Base-by-base conservation (phyloP, 2,888 invertebrate genomes). In the Dromius quadrimaculatus region DNA sequence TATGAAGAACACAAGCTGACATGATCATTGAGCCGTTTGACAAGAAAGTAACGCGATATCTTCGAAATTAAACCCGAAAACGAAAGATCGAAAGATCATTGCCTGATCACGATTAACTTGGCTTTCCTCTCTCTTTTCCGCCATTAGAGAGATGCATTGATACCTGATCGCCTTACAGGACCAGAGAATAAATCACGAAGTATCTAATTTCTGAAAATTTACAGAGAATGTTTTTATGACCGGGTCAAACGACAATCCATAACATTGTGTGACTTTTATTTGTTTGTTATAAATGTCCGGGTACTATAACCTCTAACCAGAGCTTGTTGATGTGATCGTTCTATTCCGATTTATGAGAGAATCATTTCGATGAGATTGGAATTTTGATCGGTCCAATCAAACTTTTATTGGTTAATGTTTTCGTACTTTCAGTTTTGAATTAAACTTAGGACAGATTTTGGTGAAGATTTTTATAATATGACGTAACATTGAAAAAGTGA, bases 131-230 rank as follows among this genome's bases (percentile, higher is more conserved):
- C 43, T 19, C 15, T 15, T 43, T 43, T 17, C 17, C 17, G 43
- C 4, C 15, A 17, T 47, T 20, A 47, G 47, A 20, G 47, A 47
- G 22, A 47, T 15, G 36, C 36, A 59, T 8, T 15, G 43, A 43
- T 43, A 13, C 15, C 36, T 41, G 19, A 57, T 57, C 32, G n/a
- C 15, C 17, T 57, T 57, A 57, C 57, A 57, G 43, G 43, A 43
- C 19, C 45, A 63, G n/a, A 11, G 38, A 32, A 68, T 68, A 68
- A 68, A 68, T 68, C 68, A 68, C 59, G 9, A 38, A 59, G 68
- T 68, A 68, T 68, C 68, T 68, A 68, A 68, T 68, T 68, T 68
- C 68, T 57, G 23, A 34, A 68, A 59, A 68, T 68, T 68, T 68
- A 68, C 68, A 59, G 43, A 41, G 68, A 68, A 41, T 57, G 63